Percentiles rank a stretch among this genome's conserved stretches.
These are phyloP conservation scores for Ptiloglossa arizonensis DNA, from an alignment of 1,140 invertebrate species.

Conservation along the genomic window DNA sequence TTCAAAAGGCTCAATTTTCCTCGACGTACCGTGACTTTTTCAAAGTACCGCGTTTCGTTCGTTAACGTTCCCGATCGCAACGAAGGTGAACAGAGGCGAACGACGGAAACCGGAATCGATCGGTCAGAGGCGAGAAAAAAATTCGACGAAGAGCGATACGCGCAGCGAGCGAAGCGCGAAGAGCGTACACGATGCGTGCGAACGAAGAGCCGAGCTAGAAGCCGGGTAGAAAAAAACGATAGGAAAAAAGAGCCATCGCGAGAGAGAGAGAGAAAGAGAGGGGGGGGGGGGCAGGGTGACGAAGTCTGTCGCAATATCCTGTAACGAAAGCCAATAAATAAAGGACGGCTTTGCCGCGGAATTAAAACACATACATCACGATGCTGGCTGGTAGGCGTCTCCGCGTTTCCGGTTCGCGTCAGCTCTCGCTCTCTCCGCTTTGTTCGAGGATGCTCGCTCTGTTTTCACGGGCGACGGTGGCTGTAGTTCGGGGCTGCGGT, in stretches of 20 bases:
- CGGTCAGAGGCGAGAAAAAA: not conserved
- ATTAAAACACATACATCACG: constrained; percentile 75
- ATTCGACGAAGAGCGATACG: not conserved
- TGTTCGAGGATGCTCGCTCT: constrained; percentile 12
- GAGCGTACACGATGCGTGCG: not conserved
- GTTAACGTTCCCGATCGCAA: not conserved
- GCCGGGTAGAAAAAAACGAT: constrained; percentile 1
- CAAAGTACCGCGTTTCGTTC: too few relatives aligned
- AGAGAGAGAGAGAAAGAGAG: too few relatives aligned
- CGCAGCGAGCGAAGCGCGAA: too few relatives aligned
- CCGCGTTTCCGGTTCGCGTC: constrained; percentile 52
- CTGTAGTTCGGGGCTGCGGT: constrained; percentile 7
- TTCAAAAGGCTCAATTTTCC: too few relatives aligned
- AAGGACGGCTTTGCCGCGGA: constrained; percentile 65
- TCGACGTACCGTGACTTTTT: too few relatives aligned
- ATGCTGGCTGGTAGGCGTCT: constrained; percentile 48
- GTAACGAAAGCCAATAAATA: constrained; percentile 74
- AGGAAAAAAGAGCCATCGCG: not conserved
- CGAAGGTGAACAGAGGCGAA: not conserved
- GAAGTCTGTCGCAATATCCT: constrained; percentile 71
- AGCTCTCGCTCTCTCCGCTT: constrained; percentile 27
- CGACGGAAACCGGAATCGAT: not conserved
- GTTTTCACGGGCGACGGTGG: not conserved
- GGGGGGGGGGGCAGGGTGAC: constrained; percentile 45
- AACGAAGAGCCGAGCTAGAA: not conserved